Evolutionary conservation across 2,888 invertebrate genomes (phyloP), one percentile per base, ranked within the genome.

Genomic region (Margaritifera margaritifera): DNA sequence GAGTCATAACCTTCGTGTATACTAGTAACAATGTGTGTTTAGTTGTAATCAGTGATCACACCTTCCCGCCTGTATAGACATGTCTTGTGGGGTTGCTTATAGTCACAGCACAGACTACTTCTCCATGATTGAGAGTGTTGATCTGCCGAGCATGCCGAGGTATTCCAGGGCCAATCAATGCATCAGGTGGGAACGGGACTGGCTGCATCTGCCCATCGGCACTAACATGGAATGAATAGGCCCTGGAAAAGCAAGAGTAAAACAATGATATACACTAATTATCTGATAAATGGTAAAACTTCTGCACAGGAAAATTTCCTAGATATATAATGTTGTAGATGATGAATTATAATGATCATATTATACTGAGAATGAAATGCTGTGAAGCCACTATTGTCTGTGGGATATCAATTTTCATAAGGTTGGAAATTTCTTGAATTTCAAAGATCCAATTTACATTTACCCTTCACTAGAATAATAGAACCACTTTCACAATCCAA

Each of bases 21-120:
- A 42, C 42, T 42, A 15, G 15, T 42, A 42, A 42, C 42, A 42
- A 15, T 42, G 42, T 42, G 42, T 42, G 42, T 4, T 42, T 42
- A 42, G 42, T 42, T 42, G 15, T 15, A 42, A 42, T 11, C 4
- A 15, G 42, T 42, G 42, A 42, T 62, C 78, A 51, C 68, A 90
- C 90, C 91, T 98, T 98, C 76, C 98, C 98, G 42, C 98, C 99
- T 0, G 99, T 99, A 91, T 98, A 99, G 51, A 90, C 89, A 74
- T 89, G 87, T 71, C 89, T 72, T 31, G 87, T 88, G 3, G 89
- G 89, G 77, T 90, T 89, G 69, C 96, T 95, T 88, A 99, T 94
- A 63, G 98, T 98, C 62, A 99, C 98, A 0, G 98, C 98, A 90
- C 98, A 98, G 53, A 98, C 98, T 58, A 98, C 98, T 90, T 98